phyloP scores from a whole-genome alignment of 35 echinoderm and acorn worm genomes.

The Holothuria glaberrima region DNA sequence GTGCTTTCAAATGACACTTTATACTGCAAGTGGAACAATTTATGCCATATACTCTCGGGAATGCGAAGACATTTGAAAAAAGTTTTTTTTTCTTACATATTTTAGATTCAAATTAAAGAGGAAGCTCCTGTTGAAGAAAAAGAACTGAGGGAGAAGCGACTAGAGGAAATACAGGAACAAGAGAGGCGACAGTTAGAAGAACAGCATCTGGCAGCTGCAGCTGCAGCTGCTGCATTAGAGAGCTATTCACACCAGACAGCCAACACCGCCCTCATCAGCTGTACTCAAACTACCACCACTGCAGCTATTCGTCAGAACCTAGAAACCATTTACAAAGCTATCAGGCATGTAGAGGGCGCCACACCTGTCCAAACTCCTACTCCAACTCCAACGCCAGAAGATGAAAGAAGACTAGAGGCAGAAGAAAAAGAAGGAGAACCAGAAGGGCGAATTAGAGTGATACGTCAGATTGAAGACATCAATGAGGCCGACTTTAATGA shows the following conservation, averaged over 20 bases:
- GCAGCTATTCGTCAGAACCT: slow-evolving; percentile 87
- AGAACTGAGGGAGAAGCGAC: neutral
- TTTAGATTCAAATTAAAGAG: slow-evolving; percentile 5
- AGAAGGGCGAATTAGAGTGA: slow-evolving; percentile 43
- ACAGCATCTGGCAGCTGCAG: slow-evolving; percentile 49
- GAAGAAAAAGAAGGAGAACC: slow-evolving; percentile 37
- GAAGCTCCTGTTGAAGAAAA: neutral
- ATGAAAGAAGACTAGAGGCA: slow-evolving; percentile 64
- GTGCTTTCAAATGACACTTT: too few species aligned
- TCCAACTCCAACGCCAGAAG: slow-evolving; percentile 91
- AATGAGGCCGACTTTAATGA: slow-evolving; percentile 36
- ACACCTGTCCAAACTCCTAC: slow-evolving; percentile 90
- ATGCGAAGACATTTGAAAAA: too few species aligned
- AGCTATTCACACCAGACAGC: slow-evolving; percentile 39
- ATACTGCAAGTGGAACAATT: too few species aligned
- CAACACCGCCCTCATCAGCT: slow-evolving; percentile 62
- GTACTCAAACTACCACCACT: slow-evolving; percentile 64
- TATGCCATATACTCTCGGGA: too few species aligned
- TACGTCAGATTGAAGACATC: slow-evolving; percentile 37
- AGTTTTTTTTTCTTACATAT: too few species aligned
- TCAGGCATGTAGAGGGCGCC: slow-evolving; percentile 91
- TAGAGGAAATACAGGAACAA: slow-evolving; percentile 56
- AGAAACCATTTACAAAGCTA: slow-evolving; percentile 95
- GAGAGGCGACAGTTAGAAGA: slow-evolving; percentile 45
- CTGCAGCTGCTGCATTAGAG: slow-evolving; percentile 60